Evolutionary conservation across 30 jellyfish, hydroid and myxozoan species (phyloP).

Genomic region (Pelagia noctiluca): DNA sequence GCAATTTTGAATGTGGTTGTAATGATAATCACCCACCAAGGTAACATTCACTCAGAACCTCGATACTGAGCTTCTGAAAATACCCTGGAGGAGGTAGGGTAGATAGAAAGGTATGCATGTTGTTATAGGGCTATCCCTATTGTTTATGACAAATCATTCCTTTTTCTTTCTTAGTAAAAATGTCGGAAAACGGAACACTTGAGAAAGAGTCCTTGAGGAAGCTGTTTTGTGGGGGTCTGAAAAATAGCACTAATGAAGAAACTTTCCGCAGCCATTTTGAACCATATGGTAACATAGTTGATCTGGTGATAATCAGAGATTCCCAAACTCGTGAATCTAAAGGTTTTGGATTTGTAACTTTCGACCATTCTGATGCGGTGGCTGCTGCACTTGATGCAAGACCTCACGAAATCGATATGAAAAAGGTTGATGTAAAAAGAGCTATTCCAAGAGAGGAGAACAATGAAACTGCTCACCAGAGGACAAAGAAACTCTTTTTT

Average conservation of each 20-base stretch:
- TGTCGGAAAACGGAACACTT: too few species aligned
- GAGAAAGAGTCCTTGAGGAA: too few species aligned
- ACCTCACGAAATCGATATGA: conserved; percentile 85
- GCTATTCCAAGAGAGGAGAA: conserved; percentile 94
- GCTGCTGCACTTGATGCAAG: conserved; percentile 77
- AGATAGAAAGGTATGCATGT: too few species aligned
- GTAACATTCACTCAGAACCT: too few species aligned
- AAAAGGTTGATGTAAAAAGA: conserved; percentile 84
- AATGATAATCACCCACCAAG: too few species aligned
- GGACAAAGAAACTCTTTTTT: conserved; percentile 87
- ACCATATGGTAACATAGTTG: conserved; percentile 83
- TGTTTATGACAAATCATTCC: too few species aligned
- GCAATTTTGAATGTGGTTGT: too few species aligned
- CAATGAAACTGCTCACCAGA: conserved; percentile 79
- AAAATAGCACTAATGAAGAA: conserved; percentile 79
- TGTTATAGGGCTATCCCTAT: too few species aligned
- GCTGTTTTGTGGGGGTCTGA: too few species aligned
- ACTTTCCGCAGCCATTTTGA: conserved; percentile 75
- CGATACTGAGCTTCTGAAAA: too few species aligned
- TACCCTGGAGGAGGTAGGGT: too few species aligned
- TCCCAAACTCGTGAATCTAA: conserved; percentile 63
- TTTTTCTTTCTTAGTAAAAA: too few species aligned
- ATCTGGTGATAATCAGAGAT: conserved; percentile 85
- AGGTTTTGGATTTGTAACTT: conserved; percentile 97
- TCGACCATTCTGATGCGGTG: conserved; percentile 71